Conservation (phyloP, 2,113 vertebrate genomes). For the Alaudala cheleensis region DNA sequence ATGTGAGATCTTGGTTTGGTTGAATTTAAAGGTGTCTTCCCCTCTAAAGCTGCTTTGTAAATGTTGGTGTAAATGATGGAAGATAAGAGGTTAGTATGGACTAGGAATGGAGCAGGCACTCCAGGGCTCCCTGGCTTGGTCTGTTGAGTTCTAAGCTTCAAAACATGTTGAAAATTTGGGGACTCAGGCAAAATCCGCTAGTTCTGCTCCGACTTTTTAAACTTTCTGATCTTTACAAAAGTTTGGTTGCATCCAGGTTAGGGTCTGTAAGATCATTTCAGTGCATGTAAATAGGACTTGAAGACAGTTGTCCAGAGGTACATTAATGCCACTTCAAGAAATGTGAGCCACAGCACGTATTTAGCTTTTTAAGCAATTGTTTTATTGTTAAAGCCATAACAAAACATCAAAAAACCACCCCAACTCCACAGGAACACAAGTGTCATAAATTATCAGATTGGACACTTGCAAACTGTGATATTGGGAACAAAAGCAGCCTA, state of each 20-base stretch:
- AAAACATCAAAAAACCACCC: conserved; percentile 5
- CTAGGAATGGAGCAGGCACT: neutral
- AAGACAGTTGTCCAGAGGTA: neutral
- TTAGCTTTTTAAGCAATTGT: neutral
- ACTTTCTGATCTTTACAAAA: neutral
- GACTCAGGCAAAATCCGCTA: neutral
- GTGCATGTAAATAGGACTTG: neutral
- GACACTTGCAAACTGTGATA: conserved; percentile 14
- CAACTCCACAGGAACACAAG: neutral
- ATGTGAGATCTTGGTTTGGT: neutral
- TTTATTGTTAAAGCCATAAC: conserved; percentile 29
- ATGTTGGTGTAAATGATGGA: neutral
- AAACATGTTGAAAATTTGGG: neutral
- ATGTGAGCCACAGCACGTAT: conserved; percentile 3
- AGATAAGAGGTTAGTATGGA: neutral
- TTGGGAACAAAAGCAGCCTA: conserved; percentile 18
- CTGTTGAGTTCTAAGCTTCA: neutral
- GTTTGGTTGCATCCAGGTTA: neutral
- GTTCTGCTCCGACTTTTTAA: neutral
- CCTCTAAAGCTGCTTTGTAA: neutral
- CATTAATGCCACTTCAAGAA: conserved; percentile 4
- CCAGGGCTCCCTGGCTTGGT: neutral
- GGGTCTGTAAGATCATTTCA: neutral
- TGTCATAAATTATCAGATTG: conserved; percentile 28
- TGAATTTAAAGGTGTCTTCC: neutral